Evolutionary conservation across 2,113 vertebrate genomes (phyloP).

Genomic region (Columbina picui): DNA sequence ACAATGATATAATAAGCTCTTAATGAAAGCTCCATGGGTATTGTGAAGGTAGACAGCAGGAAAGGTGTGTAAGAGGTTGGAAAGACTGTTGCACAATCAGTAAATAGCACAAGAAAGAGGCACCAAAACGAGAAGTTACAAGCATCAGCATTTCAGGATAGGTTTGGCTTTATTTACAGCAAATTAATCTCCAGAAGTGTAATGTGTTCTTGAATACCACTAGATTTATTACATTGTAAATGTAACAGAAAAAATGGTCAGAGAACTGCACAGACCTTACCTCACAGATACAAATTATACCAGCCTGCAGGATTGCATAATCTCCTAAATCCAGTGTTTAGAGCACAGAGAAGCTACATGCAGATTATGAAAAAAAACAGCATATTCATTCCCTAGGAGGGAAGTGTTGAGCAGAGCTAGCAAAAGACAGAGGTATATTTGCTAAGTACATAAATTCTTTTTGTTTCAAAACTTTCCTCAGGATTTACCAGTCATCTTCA

Average conservation of each 20-base stretch:
- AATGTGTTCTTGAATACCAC: background rate
- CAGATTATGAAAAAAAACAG: background rate
- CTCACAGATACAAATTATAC: background rate
- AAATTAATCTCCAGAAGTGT: background rate
- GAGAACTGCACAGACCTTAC: conserved; percentile 5
- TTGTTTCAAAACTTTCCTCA: background rate
- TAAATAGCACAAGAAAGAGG: background rate
- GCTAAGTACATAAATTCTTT: background rate
- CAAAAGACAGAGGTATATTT: background rate
- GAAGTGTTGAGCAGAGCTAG: background rate
- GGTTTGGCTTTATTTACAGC: conserved; percentile 31
- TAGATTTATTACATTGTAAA: conserved; percentile 3
- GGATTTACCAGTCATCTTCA: conserved; percentile 38
- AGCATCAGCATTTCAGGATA: background rate
- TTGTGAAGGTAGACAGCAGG: background rate
- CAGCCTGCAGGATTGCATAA: background rate
- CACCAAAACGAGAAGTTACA: background rate
- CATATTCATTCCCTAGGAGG: background rate
- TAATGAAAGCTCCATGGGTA: background rate
- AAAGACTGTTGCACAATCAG: background rate
- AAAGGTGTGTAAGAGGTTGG: background rate
- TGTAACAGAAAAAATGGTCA: background rate
- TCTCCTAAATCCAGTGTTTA: conserved; percentile 34
- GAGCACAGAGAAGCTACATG: background rate
- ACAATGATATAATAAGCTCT: background rate